phyloP scores from a whole-genome alignment of 2,113 vertebrate species.

The Barbus barbus region DNA sequence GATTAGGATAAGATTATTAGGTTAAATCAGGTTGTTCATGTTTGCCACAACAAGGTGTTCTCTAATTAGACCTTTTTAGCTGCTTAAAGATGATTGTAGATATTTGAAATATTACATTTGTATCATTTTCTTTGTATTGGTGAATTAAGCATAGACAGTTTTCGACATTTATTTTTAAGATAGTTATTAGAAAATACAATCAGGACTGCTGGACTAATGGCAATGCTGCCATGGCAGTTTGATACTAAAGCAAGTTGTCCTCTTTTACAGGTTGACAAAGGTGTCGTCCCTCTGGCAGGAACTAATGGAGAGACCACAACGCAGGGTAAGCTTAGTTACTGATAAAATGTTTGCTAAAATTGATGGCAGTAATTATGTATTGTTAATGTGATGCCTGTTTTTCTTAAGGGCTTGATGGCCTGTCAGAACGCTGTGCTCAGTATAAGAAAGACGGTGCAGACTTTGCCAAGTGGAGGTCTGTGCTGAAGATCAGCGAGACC shows the following conservation, averaged over 20 bases:
- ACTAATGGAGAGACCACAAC: constrained; percentile 97
- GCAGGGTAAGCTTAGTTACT: constrained; percentile 79
- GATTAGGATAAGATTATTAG: neutral
- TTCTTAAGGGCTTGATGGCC: constrained; percentile 88
- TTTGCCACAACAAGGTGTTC: neutral
- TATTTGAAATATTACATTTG: neutral
- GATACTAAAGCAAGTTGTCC: neutral
- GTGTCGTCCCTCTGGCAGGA: constrained; percentile 93
- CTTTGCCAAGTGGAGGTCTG: constrained; percentile 96
- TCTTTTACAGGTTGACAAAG: constrained; percentile 88
- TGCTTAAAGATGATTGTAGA: neutral
- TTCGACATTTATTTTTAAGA: neutral
- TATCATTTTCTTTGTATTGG: neutral
- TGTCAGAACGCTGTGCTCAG: constrained; percentile 94
- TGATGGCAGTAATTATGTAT: neutral
- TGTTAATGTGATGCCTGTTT: neutral
- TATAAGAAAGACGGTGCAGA: constrained; percentile 97
- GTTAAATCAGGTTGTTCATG: neutral
- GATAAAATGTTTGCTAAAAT: neutral
- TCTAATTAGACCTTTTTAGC: neutral
- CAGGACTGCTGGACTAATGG: neutral
- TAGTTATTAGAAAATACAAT: neutral
- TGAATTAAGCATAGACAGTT: neutral
- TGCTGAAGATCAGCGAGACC: constrained; percentile 92
- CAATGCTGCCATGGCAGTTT: neutral